Conservation (phyloP, 2,888 invertebrate species). For the Coelogynopora nodosa region DNA sequence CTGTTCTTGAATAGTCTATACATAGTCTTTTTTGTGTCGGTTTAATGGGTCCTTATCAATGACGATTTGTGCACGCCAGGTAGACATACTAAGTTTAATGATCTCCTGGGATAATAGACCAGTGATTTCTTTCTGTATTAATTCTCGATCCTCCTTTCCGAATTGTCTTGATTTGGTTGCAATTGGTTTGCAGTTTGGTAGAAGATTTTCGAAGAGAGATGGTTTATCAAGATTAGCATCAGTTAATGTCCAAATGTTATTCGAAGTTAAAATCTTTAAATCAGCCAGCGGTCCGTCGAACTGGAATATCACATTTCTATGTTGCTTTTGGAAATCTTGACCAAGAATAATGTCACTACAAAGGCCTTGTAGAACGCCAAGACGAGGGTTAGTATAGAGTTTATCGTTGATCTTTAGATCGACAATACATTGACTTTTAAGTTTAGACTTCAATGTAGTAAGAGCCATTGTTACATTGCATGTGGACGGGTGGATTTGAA, state of each 20-base stretch:
- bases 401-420: background rate
- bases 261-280: background rate
- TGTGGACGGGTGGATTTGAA: background rate
- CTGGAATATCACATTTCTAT: background rate
- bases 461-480: background rate
- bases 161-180: background rate
- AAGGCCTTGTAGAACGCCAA: background rate
- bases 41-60: background rate
- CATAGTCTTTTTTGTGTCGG: background rate
- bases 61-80: constrained; percentile 30
- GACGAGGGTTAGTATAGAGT: background rate
- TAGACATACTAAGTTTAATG: constrained; percentile 18
- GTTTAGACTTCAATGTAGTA: background rate
- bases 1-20: background rate
- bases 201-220: background rate
- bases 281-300: background rate
- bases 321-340: constrained; percentile 21
- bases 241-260: background rate
- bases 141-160: constrained; percentile 9
- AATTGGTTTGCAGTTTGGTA: background rate
- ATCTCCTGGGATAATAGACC: background rate
- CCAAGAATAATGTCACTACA: constrained; percentile 10
- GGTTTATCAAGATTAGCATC: constrained; percentile 1
- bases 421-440: background rate
- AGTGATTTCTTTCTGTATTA: background rate